Evolutionary conservation across 2,888 invertebrate genomes (phyloP), one percentile per base, ranked within the genome.

Genomic region (Noctuana brunneofusca): DNA sequence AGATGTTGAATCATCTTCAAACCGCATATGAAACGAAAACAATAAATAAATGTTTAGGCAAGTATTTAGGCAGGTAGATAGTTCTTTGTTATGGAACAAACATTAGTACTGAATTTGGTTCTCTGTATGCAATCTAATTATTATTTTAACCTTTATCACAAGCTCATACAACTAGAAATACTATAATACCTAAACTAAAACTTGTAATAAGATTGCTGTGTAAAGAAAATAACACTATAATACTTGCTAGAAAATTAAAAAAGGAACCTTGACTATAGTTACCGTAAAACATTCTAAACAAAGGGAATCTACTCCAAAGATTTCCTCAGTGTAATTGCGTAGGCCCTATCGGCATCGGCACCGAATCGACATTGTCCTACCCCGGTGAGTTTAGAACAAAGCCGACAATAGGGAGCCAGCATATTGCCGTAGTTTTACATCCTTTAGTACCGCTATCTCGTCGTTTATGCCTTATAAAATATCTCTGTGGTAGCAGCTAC

Each of bases 381-480:
- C 55, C 46, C 30, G 32, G 32, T 41, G 57, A 63, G 52, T 57
- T 57, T 57, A 63, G 62, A 87, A 86, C 86, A 86, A 86, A 86
- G 83, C 85, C 76, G 78, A 83, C 83, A 81, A 80, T 84, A 81
- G 80, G 78, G 79, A 80, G 81, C 81, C 84, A 86, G 85, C 85
- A 83, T 86, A 86, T 84, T 85, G 86, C 86, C 83, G 83, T 84
- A 77, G 81, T 82, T n/a, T n/a, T 81, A 78, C 82, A 77, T 81
- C 79, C 86, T 86, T 86, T 86, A 86, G 82, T 78, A 81, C 80
- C 81, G 83, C 84, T 87, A 86, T 84, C 83, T 83, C 81, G 75
- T 79, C 79, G 78, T 88, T 88, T 87, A 88, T 86, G 86, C 83
- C 82, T 84, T 85, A 86, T 87, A 85, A 87, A 87, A 85, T 80